Evolutionary conservation across 2,888 invertebrate genomes (phyloP).

Genomic region (Cryptocephalus moraei): DNA sequence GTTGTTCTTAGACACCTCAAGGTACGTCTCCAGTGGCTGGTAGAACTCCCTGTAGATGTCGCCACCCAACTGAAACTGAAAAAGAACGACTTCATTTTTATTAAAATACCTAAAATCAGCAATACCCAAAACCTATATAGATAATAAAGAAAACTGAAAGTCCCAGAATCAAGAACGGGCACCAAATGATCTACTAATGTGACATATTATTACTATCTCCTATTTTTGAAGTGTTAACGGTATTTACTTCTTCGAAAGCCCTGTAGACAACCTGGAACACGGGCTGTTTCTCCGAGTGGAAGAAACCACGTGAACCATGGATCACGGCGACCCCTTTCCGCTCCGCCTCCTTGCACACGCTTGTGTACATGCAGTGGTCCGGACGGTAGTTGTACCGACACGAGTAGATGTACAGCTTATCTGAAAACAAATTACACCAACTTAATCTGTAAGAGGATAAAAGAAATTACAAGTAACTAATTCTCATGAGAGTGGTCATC

Average conservation of each 20-base stretch:
- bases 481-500: too few species aligned
- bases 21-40: slow-evolving; percentile 45
- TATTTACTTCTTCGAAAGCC: slow-evolving; percentile 47
- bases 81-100: slow-evolving; percentile 8
- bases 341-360: slow-evolving; percentile 59
- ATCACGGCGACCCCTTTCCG: slow-evolving; percentile 67
- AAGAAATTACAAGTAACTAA: too few species aligned
- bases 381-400: slow-evolving; percentile 89
- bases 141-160: too few species aligned
- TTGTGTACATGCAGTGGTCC: slow-evolving; percentile 94
- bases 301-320: slow-evolving; percentile 82
- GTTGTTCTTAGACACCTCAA: slow-evolving; percentile 44
- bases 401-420: slow-evolving; percentile 65
- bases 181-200: too few species aligned
- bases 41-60: slow-evolving; percentile 54
- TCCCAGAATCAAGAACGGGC: too few species aligned
- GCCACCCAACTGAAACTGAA: slow-evolving; percentile 54
- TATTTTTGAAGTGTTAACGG: too few species aligned
- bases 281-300: slow-evolving; percentile 78
- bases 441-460: too few species aligned
- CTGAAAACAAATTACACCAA: slow-evolving; percentile 35
- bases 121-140: too few species aligned
- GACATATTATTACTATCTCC: too few species aligned
- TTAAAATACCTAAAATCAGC: too few species aligned
- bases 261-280: slow-evolving; percentile 65